These are phyloP conservation scores for Cepaea nemoralis DNA, from an alignment of 1,140 invertebrate genomes.

Conservation along the genomic window DNA sequence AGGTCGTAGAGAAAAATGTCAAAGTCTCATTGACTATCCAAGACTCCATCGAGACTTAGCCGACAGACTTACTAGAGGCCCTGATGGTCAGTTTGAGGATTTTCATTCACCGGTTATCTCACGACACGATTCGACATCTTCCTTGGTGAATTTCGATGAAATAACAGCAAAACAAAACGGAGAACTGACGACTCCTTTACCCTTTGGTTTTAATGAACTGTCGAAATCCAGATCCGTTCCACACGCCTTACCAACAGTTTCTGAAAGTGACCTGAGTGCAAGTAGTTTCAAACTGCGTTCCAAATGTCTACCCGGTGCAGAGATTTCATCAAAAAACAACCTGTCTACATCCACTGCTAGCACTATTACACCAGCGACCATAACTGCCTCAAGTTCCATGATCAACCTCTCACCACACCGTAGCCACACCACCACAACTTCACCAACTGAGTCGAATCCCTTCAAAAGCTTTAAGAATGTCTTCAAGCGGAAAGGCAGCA, in stretches of 20 bases:
- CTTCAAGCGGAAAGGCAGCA: constrained; percentile 56
- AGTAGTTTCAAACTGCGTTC: constrained; percentile 47
- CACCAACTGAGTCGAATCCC: constrained; percentile 50
- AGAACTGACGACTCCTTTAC: background rate
- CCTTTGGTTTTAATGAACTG: constrained; percentile 21
- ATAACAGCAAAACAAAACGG: background rate
- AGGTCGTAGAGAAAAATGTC: constrained; percentile 29
- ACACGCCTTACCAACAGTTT: constrained; percentile 22
- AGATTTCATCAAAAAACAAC: constrained; percentile 32
- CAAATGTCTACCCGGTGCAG: constrained; percentile 50
- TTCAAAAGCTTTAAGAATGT: constrained; percentile 60
- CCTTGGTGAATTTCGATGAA: background rate
- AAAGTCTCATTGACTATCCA: constrained; percentile 41
- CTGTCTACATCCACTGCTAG: background rate
- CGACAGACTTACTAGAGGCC: constrained; percentile 29
- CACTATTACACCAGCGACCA: background rate
- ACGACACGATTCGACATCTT: background rate
- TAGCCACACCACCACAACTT: constrained; percentile 1
- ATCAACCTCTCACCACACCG: constrained; percentile 7
- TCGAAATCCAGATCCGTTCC: constrained; percentile 32
- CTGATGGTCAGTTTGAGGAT: constrained; percentile 16
- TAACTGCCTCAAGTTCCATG: background rate
- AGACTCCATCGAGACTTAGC: constrained; percentile 35
- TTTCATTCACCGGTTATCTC: background rate
- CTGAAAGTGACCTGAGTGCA: background rate